A percentile compares a stretch with the other conserved stretches of the same genome.
Conservation (phyloP, 2,888 invertebrate genomes). For the Hirtodrosophila histrioides region DNA sequence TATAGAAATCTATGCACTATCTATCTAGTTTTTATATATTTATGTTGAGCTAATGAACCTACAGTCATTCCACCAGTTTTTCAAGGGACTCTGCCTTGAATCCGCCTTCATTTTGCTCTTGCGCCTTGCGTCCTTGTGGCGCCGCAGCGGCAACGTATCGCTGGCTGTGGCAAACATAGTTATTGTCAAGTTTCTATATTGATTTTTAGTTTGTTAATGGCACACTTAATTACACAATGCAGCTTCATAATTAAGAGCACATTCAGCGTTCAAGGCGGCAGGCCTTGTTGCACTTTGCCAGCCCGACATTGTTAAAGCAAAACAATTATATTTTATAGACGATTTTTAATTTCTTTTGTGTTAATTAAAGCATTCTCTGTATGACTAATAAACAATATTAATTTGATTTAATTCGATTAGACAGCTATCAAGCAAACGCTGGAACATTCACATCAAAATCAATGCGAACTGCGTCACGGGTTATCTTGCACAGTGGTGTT, state of each 20-base stretch:
- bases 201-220: conserved; percentile 44
- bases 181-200: conserved; percentile 26
- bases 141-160: conserved; percentile 56
- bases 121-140: conserved; percentile 45
- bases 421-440: conserved; percentile 14
- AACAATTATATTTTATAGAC: conserved; percentile 13
- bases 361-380: conserved; percentile 62
- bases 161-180: conserved; percentile 73
- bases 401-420: conserved; percentile 60
- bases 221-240: conserved; percentile 49
- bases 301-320: conserved; percentile 10
- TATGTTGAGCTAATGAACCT: conserved; percentile 45
- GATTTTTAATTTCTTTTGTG: conserved; percentile 19
- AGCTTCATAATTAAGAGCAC: conserved; percentile 48
- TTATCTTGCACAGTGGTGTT: conserved; percentile 62
- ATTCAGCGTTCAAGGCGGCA: conserved; percentile 53
- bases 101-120: conserved; percentile 54
- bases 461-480: conserved; percentile 34
- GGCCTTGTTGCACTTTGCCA: conserved; percentile 63
- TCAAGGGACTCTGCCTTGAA: conserved; percentile 31
- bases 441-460: conserved; percentile 31
- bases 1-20: not conserved
- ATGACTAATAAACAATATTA: conserved; percentile 43
- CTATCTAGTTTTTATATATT: too few relatives aligned
- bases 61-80: conserved; percentile 81